Evolutionary conservation across 2,113 vertebrate species (phyloP), one percentile per base, ranked within the genome.

Genomic region (Trichechus manatus): DNA sequence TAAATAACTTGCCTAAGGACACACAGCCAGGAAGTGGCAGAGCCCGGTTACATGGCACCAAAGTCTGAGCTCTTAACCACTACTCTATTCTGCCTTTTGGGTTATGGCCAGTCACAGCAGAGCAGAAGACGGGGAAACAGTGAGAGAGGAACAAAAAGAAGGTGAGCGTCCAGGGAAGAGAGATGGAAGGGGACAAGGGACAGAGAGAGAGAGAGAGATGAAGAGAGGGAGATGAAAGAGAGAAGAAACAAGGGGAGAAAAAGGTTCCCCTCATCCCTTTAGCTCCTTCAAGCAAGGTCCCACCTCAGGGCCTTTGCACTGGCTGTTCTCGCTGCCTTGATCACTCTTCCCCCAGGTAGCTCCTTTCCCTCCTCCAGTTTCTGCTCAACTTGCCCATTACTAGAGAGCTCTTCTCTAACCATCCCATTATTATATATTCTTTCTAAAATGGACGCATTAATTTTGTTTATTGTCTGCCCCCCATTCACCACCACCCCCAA

Each of bases 111-210:
- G 95, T 97, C 68, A 81, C 96, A 98, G 97, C 95, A 93, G 97
- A 95, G 97, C 95, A 93, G 93, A 91, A 96, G 97, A 94, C 79
- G 74, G 97, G 95, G 36, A 96, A 97, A 98, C 95, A 85, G 97
- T 98, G 98, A 42, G 98, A 98, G 92, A 99, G 97, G 1, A 98
- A 99, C 89, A 98, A 97, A 20, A 98, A 99, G 91, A 98, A 98
- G 3, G 70, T 88, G 87, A 80, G 96, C n/a, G 1, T 95, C 87
- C 39, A 29, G 75, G 89, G 90, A 89, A 95, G 89, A 97, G 85
- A 97, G 95, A 98, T 95, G 97, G 96, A 96, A 77, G 94, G 97
- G 97, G 84, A 11, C 36, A 56, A 80, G 97, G 95, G 36, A 94
- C n/a, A 95, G 47, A 95, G 80, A 97, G 91, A 91, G 72, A 91